Percentiles rank a stretch among this genome's conserved stretches.
Conservation (phyloP, 1,140 invertebrate species). For the Hypothenemus hampei region DNA sequence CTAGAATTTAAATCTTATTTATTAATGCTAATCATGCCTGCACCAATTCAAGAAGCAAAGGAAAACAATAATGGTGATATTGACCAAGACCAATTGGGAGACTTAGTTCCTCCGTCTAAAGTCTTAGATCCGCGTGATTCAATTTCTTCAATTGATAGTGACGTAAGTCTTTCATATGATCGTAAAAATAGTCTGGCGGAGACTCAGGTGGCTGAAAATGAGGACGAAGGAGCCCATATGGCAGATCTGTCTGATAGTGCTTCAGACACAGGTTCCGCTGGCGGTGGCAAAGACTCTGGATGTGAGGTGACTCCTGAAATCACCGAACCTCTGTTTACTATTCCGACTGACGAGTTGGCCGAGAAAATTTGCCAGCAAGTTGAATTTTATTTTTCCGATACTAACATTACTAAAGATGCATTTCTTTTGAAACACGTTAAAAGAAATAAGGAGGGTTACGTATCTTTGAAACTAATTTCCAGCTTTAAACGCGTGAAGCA, state of each 20-base stretch:
- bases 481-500: conserved; percentile 91
- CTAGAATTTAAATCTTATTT: conserved; percentile 28
- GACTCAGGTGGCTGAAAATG: conserved; percentile 47
- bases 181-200: conserved; percentile 34
- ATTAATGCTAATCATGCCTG: conserved; percentile 37
- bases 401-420: conserved; percentile 90
- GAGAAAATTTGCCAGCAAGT: conserved; percentile 77
- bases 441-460: conserved; percentile 91
- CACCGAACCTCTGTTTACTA: conserved; percentile 52
- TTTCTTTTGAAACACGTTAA: conserved; percentile 92
- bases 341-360: conserved; percentile 67
- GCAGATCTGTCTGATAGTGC: conserved; percentile 61
- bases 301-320: conserved; percentile 55
- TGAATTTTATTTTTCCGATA: conserved; percentile 92
- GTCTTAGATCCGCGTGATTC: conserved; percentile 57
- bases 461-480: conserved; percentile 89
- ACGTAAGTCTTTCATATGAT: conserved; percentile 55
- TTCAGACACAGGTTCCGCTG: conserved; percentile 54
- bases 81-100: conserved; percentile 38
- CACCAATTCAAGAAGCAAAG: conserved; percentile 32
- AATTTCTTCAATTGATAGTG: conserved; percentile 61
- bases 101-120: conserved; percentile 45
- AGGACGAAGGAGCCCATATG: conserved; percentile 51
- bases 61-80: conserved; percentile 7
- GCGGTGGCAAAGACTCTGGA: conserved; percentile 61